These are phyloP conservation scores for Synergus umbraculus DNA, from an alignment of 2,888 invertebrate genomes.

Conservation along the genomic window DNA sequence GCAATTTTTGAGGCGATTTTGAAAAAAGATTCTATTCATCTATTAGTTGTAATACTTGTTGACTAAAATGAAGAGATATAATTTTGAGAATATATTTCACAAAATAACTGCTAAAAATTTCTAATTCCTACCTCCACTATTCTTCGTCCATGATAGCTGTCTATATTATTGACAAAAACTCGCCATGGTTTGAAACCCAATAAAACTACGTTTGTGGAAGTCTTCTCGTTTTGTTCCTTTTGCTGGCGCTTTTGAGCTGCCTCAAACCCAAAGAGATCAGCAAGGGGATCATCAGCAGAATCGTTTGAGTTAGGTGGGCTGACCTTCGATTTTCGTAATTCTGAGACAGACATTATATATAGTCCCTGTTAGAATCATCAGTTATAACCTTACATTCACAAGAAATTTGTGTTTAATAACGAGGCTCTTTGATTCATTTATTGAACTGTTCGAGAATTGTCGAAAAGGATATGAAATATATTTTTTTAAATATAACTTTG, in stretches of 20 bases:
- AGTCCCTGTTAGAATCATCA: not conserved
- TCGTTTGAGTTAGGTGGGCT: not conserved
- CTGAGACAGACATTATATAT: not conserved
- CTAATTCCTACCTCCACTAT: conserved; percentile 75
- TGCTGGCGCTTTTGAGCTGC: not conserved
- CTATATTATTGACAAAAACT: conserved; percentile 82
- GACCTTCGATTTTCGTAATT: not conserved
- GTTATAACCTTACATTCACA: not conserved
- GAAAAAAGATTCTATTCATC: no score
- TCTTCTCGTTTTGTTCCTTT: not conserved
- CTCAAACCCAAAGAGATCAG: not conserved
- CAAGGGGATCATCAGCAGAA: not conserved
- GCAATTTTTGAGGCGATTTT: no score
- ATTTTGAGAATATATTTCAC: no score
- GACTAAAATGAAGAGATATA: no score
- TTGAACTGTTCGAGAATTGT: not conserved
- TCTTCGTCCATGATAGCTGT: conserved; percentile 80
- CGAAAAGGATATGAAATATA: no score
- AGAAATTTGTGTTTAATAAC: not conserved
- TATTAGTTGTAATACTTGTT: no score
- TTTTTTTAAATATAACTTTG: no score
- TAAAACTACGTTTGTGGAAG: no score
- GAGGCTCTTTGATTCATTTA: not conserved
- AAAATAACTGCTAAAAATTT: no score
- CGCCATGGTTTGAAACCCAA: conserved; percentile 76